These are phyloP conservation scores for Balaeniceps rex DNA, from an alignment of 2,113 vertebrate species.

Conservation along the genomic window DNA sequence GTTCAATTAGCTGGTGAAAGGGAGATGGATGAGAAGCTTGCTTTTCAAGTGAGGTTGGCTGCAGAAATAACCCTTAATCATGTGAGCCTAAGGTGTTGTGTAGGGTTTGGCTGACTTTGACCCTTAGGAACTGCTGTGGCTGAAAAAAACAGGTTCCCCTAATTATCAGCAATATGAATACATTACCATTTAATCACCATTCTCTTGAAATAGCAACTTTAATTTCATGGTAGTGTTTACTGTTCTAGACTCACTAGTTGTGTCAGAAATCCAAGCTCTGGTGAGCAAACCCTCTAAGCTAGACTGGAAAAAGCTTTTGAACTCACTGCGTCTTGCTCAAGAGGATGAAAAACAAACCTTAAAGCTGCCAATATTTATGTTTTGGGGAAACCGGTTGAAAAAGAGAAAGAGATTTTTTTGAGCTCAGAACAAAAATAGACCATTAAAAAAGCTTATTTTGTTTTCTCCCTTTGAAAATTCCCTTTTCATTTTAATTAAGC, in stretches of 20 bases:
- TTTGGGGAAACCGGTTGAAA: slow-evolving; percentile 10
- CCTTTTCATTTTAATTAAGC: slow-evolving; percentile 55
- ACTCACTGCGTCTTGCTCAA: slow-evolving; percentile 36
- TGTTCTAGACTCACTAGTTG: slow-evolving; percentile 22
- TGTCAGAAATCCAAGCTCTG: slow-evolving; percentile 29
- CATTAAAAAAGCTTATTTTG: slow-evolving; percentile 49
- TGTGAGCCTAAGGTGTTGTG: not conserved
- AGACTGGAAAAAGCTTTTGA: slow-evolving; percentile 51
- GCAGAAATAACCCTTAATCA: not conserved
- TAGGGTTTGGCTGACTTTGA: not conserved
- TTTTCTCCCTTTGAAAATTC: slow-evolving; percentile 41
- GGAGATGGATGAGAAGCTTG: not conserved
- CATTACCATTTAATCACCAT: not conserved
- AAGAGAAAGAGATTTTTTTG: not conserved
- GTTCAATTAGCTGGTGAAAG: not conserved
- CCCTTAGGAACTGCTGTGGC: not conserved
- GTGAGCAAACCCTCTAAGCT: slow-evolving; percentile 22
- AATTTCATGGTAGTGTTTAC: slow-evolving; percentile 4
- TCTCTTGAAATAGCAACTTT: slow-evolving; percentile 7
- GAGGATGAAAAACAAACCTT: slow-evolving; percentile 37
- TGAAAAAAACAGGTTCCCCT: not conserved
- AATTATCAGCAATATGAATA: not conserved
- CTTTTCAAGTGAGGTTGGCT: not conserved
- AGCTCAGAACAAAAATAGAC: slow-evolving; percentile 33
- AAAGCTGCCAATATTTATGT: slow-evolving; percentile 41